Base-by-base conservation (phyloP, 2,888 invertebrate genomes). In the Andricus quercusramuli region DNA sequence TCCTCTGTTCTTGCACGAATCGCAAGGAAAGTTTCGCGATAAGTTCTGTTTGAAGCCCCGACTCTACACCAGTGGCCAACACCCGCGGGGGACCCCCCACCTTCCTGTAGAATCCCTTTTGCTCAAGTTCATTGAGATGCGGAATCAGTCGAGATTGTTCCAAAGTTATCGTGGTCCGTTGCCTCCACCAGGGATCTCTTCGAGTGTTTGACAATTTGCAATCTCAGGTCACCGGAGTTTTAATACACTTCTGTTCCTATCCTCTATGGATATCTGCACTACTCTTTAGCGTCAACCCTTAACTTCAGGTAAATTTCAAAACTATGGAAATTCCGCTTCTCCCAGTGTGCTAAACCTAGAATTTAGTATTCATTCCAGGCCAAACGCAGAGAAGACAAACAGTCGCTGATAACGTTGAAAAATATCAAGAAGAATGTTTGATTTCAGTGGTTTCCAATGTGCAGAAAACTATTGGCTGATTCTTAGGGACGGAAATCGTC, bases 61-160 rank as follows among this genome's bases (percentile, higher is more conserved):
- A 70, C 51, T 70, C 70, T 51, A 70, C 51, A 70, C 70, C 70
- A 70, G 47, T 70, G 70, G 70, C 70, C 70, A 29, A 51, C 51
- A 59, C 70, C 70, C 70, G 70, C 29, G 51, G 29, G 51, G 47
- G 29, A 51, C 29, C 13, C 47, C 47, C 70, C 20, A 51, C 51
- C 70, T 51, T 70, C 32, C 51, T 51, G 32, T 22, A 29, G n/a
- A 32, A 32, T 70, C 70, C 70, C 70, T 51, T 70, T 51, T 70
- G 70, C 70, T n/a, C 70, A 44, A 70, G 70, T 70, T 70, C 70
- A 70, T 70, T 70, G 70, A 70, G 70, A 70, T 70, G 70, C 70
- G 70, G 70, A 70, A 70, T 70, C 70, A 70, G 70, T 70, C 70
- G 51, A 51, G 70, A 70, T 70, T 70, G 70, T 70, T 70, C 29